Evolutionary conservation across 2,888 invertebrate species (phyloP).

Genomic region (Eristalis pertinax): DNA sequence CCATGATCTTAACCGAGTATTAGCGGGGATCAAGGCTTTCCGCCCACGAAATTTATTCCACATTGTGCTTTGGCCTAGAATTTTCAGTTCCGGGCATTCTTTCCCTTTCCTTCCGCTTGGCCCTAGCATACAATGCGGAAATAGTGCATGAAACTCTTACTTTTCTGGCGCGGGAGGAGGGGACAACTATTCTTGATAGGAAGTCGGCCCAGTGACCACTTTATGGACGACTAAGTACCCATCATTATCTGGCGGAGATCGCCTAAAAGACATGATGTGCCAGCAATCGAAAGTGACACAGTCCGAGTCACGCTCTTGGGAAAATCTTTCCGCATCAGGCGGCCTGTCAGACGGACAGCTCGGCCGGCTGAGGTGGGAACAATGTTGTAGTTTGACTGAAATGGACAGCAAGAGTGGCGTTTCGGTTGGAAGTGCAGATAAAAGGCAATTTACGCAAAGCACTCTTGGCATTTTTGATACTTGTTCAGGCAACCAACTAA

Average conservation of each 20-base stretch:
- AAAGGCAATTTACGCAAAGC: slow-evolving; percentile 48
- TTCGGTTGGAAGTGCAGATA: slow-evolving; percentile 31
- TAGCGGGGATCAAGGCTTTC: slow-evolving; percentile 33
- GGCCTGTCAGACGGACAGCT: slow-evolving; percentile 8
- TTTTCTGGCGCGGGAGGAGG: slow-evolving; percentile 5
- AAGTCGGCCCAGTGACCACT: slow-evolving; percentile 16
- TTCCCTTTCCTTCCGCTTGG: slow-evolving; percentile 1
- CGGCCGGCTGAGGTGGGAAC: slow-evolving; percentile 8
- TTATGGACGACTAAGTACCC: slow-evolving; percentile 12
- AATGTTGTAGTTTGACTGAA: slow-evolving; percentile 31
- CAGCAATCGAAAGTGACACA: slow-evolving; percentile 63
- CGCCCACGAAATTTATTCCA: slow-evolving; percentile 8
- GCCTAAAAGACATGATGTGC: slow-evolving; percentile 2
- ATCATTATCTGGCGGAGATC: slow-evolving; percentile 18
- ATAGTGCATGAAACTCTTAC: slow-evolving; percentile 45
- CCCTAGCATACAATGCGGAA: slow-evolving; percentile 23
- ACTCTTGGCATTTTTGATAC: slow-evolving; percentile 44
- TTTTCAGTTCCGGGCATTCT: not conserved
- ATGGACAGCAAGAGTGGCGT: slow-evolving; percentile 28
- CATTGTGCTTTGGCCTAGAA: not conserved
- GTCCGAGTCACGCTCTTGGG: slow-evolving; percentile 40
- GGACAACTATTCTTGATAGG: not conserved
- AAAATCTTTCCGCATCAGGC: slow-evolving; percentile 40
- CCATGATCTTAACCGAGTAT: slow-evolving; percentile 51
- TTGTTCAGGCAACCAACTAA: slow-evolving; percentile 17